These are phyloP conservation scores for Oncorhynchus kisutch DNA, from an alignment of 2,113 vertebrate species.

Conservation along the genomic window DNA sequence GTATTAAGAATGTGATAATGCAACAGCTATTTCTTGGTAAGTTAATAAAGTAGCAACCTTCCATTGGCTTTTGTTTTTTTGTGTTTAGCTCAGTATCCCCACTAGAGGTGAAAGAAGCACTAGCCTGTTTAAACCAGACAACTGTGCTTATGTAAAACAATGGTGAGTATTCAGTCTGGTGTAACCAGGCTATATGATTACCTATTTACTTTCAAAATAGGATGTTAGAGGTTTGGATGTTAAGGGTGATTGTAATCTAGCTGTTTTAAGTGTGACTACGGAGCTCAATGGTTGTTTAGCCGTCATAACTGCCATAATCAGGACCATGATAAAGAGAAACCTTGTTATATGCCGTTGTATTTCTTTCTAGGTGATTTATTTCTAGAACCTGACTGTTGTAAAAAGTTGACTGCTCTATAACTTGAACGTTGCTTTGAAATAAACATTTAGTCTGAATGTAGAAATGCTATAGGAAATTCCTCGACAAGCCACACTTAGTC, in stretches of 20 bases:
- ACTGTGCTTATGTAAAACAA: too few species aligned
- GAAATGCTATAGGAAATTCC: neutral
- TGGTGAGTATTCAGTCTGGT: too few species aligned
- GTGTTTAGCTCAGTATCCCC: neutral
- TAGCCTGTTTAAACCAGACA: too few species aligned
- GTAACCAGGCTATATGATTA: too few species aligned
- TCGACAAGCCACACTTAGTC: neutral
- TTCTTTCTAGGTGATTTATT: constrained; percentile 3
- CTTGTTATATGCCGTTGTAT: neutral
- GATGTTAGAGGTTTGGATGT: too few species aligned
- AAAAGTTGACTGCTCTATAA: constrained; percentile 14
- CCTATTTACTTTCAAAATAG: too few species aligned
- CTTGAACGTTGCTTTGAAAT: constrained; percentile 22
- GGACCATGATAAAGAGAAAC: neutral
- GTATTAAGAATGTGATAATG: constrained; percentile 27
- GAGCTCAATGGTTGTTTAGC: neutral
- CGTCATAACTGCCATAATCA: neutral
- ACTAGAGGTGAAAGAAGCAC: neutral
- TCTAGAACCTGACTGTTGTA: constrained; percentile 3
- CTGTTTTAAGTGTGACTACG: neutral
- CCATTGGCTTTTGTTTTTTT: neutral
- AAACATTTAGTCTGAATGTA: constrained; percentile 15
- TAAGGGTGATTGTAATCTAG: too few species aligned
- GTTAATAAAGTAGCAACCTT: neutral
- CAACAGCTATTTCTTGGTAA: constrained; percentile 2